These are phyloP conservation scores for Orchesellides sinensis DNA, from an alignment of 2,888 invertebrate genomes.

Conservation along the genomic window DNA sequence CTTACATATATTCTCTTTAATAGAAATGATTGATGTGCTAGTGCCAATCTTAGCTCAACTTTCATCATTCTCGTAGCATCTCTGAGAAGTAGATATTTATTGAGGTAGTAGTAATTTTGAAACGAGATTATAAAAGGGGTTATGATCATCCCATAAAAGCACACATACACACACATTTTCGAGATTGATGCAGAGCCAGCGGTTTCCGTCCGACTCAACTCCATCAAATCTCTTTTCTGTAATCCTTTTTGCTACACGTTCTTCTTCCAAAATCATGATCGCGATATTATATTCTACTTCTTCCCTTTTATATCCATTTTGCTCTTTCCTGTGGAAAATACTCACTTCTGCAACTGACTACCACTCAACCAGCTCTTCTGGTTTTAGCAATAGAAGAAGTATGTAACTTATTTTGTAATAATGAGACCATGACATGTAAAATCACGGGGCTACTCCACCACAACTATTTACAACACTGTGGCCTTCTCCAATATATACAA, in stretches of 20 bases:
- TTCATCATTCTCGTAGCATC: no score
- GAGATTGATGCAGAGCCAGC: constrained; percentile 39
- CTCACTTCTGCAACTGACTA: constrained; percentile 39
- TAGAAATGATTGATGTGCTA: no score
- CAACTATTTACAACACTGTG: neutral
- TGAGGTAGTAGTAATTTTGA: constrained; percentile 14
- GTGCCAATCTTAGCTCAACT: no score
- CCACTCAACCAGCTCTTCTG: neutral
- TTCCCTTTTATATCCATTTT: constrained; percentile 31
- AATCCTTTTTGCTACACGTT: neutral
- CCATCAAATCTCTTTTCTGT: neutral
- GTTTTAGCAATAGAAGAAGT: neutral
- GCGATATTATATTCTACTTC: no score
- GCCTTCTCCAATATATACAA: neutral
- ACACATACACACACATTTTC: constrained; percentile 1
- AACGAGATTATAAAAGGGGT: constrained; percentile 38
- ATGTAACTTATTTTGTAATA: constrained; percentile 33
- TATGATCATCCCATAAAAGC: constrained; percentile 12
- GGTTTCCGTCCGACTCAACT: constrained; percentile 41
- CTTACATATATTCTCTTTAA: no score
- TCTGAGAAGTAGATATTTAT: no score
- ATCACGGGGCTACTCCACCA: neutral
- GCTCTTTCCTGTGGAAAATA: constrained; percentile 28
- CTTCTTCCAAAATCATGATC: constrained; percentile 10
- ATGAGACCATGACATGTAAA: constrained; percentile 11